Evolutionary conservation across 2,113 vertebrate genomes (phyloP).

Genomic region (Dromiciops gliroides): DNA sequence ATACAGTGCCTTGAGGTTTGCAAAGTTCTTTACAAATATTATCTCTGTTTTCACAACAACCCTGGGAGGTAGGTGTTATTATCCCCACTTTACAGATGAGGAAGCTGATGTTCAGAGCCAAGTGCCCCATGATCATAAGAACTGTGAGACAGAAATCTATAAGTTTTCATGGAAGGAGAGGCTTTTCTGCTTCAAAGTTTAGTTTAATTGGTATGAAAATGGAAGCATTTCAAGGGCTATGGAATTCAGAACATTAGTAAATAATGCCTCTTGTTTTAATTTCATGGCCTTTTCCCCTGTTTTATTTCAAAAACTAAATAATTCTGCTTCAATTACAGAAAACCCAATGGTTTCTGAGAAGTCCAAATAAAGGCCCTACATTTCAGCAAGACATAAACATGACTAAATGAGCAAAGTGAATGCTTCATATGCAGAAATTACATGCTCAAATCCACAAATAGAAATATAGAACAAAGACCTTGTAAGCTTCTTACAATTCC

Average conservation of each 20-base stretch:
- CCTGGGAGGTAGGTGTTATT: background rate
- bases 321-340: slow-evolving; percentile 28
- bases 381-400: background rate
- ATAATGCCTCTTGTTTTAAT: slow-evolving; percentile 18
- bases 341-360: background rate
- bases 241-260: slow-evolving; percentile 7
- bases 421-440: slow-evolving; percentile 33
- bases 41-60: background rate
- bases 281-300: slow-evolving; percentile 20
- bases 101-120: background rate
- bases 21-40: background rate
- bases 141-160: background rate
- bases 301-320: slow-evolving; percentile 41
- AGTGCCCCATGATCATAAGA: background rate
- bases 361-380: slow-evolving; percentile 41
- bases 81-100: no score
- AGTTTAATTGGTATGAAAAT: background rate
- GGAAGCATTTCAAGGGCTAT: background rate
- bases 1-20: background rate
- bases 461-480: background rate
- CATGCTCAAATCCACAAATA: background rate
- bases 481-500: background rate
- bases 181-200: background rate
- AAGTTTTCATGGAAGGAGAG: background rate
- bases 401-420: slow-evolving; percentile 35